These are phyloP conservation scores for Typhlichthys subterraneus DNA, from an alignment of 2,797 vertebrate genomes.

Conservation along the genomic window DNA sequence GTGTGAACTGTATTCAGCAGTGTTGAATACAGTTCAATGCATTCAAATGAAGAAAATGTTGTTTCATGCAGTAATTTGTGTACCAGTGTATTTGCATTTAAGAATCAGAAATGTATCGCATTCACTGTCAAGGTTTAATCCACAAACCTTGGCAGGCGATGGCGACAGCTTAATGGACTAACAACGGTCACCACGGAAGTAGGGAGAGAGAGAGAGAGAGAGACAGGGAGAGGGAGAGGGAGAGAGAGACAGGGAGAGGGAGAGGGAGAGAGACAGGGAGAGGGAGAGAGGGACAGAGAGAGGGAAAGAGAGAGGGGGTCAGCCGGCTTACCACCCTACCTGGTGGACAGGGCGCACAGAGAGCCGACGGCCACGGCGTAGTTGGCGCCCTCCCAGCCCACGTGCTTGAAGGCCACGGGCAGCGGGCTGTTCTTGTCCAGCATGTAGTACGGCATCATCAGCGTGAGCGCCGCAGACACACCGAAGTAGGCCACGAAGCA, in stretches of 20 bases:
- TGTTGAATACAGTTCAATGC: neutral
- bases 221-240: neutral
- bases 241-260: neutral
- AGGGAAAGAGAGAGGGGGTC: neutral
- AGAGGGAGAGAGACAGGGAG: neutral
- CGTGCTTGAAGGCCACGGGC: constrained; percentile 83
- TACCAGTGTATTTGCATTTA: too few species aligned
- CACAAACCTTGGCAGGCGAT: neutral
- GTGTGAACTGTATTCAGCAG: neutral
- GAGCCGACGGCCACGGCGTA: constrained; percentile 86
- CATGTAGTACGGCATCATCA: constrained; percentile 90
- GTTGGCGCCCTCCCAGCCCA: constrained; percentile 84
- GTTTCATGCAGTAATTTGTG: too few species aligned
- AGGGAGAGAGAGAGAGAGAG: neutral
- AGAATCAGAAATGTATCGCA: neutral
- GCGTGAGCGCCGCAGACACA: constrained; percentile 85
- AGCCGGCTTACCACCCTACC: constrained; percentile 61
- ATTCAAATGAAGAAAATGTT: too few species aligned
- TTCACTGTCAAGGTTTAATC: neutral
- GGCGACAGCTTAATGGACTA: too few species aligned
- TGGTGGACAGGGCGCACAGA: constrained; percentile 85
- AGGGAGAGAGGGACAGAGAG: neutral
- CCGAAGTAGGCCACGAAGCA: constrained; percentile 89
- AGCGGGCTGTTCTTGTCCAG: constrained; percentile 85
- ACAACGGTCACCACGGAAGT: too few species aligned